Percentiles rank a stretch among this genome's conserved stretches.
phyloP scores from a whole-genome alignment of 2,888 invertebrate species.

The Caenorhabditis panamensis region DNA sequence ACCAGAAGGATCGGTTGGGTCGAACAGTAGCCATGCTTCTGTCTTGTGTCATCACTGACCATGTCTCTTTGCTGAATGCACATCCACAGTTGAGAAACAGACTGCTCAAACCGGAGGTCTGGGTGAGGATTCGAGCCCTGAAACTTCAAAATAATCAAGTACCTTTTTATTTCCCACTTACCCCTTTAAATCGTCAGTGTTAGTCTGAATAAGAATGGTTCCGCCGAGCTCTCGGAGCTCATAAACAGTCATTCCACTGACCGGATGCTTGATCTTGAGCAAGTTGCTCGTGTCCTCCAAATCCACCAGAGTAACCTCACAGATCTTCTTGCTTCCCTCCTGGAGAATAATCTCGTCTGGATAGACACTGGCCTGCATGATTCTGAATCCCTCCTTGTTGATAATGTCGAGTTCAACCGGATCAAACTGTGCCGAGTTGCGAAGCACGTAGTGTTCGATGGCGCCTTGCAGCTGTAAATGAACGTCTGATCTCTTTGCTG shows the following conservation, averaged over 20 bases:
- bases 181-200: constrained; percentile 65
- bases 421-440: constrained; percentile 75
- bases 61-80: constrained; percentile 72
- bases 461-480: constrained; percentile 72
- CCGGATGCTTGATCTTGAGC: constrained; percentile 78
- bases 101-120: constrained; percentile 54
- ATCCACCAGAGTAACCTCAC: constrained; percentile 65
- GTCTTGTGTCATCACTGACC: constrained; percentile 70
- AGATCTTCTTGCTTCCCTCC: constrained; percentile 71
- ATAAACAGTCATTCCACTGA: constrained; percentile 69
- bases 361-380: constrained; percentile 71
- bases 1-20: constrained; percentile 73
- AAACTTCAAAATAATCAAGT: neutral
- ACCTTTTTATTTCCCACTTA: neutral
- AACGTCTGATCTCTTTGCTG: neutral
- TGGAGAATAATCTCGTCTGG: constrained; percentile 77
- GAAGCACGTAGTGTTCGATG: constrained; percentile 76
- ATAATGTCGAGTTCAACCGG: constrained; percentile 78
- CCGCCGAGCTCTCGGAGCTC: constrained; percentile 64
- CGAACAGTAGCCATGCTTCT: constrained; percentile 64
- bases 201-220: constrained; percentile 61
- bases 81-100: constrained; percentile 73
- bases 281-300: constrained; percentile 64
- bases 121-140: constrained; percentile 64
- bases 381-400: constrained; percentile 61